These are phyloP conservation scores for Ageneiosus marmoratus DNA, from an alignment of 2,113 vertebrate species.

Conservation along the genomic window DNA sequence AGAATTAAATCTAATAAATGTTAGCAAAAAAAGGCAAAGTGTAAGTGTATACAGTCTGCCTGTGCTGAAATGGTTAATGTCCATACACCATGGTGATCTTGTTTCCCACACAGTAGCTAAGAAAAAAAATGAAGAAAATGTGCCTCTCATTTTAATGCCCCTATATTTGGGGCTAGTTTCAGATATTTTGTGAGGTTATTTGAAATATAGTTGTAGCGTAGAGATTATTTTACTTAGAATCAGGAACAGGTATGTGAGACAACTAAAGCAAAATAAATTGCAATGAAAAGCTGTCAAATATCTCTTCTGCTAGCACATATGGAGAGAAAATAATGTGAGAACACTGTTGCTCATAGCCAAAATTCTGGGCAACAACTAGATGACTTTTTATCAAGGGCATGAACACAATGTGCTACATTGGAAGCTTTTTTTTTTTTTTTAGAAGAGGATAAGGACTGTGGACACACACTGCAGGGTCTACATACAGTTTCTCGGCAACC, in stretches of 20 bases:
- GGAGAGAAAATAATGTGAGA: neutral
- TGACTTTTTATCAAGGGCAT: slow-evolving; percentile 4
- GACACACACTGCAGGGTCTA: neutral
- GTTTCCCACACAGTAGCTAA: neutral
- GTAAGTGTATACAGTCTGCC: neutral
- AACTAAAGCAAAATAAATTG: neutral
- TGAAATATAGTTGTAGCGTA: neutral
- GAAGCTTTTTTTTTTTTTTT: neutral
- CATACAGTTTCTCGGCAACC: neutral
- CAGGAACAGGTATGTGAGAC: neutral
- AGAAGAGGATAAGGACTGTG: neutral
- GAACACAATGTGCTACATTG: slow-evolving; percentile 4
- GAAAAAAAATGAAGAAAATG: neutral
- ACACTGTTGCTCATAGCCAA: neutral
- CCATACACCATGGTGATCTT: neutral
- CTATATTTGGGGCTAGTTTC: neutral
- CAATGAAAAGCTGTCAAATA: slow-evolving; percentile 9
- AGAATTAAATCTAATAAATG: neutral
- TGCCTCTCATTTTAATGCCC: neutral
- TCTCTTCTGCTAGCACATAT: slow-evolving; percentile 14
- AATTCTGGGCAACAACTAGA: slow-evolving; percentile 8
- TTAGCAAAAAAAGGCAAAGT: neutral
- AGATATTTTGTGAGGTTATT: neutral
- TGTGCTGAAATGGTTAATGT: neutral
- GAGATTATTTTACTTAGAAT: neutral